Percentiles rank a stretch among this genome's conserved stretches.
phyloP scores from a whole-genome alignment of 2,888 invertebrate species.

The Hydrotaea cyrtoneurina region DNA sequence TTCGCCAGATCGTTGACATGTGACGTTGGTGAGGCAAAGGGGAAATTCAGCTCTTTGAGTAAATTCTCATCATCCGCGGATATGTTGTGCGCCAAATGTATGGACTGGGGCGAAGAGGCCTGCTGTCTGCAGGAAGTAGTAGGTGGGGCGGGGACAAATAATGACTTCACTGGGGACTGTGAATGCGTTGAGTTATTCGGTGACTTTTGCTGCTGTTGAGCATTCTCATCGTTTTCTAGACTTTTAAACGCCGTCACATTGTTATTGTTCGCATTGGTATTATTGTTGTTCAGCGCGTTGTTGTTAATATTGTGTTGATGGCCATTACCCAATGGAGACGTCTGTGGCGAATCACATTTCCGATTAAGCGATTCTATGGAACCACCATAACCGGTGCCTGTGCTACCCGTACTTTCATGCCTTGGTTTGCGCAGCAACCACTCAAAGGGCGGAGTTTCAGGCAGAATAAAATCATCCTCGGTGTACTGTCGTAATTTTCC shows the following conservation, averaged over 20 bases:
- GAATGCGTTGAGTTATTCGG: constrained; percentile 58
- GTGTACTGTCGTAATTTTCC: constrained; percentile 83
- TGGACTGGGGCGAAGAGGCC: constrained; percentile 50
- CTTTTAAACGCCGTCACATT: constrained; percentile 75
- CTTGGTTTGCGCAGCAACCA: constrained; percentile 80
- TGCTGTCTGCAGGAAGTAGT: constrained; percentile 54
- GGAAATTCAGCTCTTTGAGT: constrained; percentile 80
- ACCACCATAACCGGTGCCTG: constrained; percentile 68
- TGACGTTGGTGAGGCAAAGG: constrained; percentile 80
- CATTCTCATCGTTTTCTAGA: constrained; percentile 72
- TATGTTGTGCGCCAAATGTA: constrained; percentile 48
- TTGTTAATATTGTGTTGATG: constrained; percentile 69
- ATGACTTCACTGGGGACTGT: constrained; percentile 77
- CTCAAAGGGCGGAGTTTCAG: constrained; percentile 86
- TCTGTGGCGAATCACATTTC: constrained; percentile 73
- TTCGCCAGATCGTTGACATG: constrained; percentile 80
- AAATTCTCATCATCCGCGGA: constrained; percentile 79
- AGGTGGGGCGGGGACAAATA: constrained; percentile 74
- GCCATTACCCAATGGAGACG: constrained; percentile 67
- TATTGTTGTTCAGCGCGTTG: constrained; percentile 70
- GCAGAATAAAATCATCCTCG: constrained; percentile 83
- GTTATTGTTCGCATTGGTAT: constrained; percentile 72
- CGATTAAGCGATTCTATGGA: constrained; percentile 76
- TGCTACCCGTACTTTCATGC: constrained; percentile 72
- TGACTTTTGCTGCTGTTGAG: constrained; percentile 60